Conservation (phyloP, 2,113 vertebrate genomes). For the Naja naja region DNA sequence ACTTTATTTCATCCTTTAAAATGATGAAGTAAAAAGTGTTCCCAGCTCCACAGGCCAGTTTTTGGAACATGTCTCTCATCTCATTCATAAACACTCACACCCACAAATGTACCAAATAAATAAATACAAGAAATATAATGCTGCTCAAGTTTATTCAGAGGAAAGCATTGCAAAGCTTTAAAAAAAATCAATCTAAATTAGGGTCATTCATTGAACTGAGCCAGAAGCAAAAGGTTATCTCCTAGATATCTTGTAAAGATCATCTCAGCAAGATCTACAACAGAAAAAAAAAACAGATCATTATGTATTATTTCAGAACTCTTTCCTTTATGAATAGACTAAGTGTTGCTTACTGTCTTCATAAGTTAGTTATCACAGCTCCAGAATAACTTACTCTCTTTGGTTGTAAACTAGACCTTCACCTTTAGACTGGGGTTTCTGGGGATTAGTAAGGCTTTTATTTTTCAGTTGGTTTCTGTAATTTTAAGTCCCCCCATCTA, state of each 20-base stretch:
- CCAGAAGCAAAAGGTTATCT: background rate
- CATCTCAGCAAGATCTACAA: conserved; percentile 1
- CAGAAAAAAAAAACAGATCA: background rate
- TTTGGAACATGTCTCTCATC: background rate
- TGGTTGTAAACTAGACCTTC: background rate
- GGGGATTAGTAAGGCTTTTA: background rate
- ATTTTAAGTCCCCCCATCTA: background rate
- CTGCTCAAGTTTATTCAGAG: background rate
- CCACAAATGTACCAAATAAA: background rate
- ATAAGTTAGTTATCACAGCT: background rate
- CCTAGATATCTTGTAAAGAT: background rate
- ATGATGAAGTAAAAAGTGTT: background rate
- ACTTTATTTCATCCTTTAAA: background rate
- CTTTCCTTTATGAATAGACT: background rate
- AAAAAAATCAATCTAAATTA: background rate
- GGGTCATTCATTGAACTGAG: background rate
- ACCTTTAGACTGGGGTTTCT: background rate
- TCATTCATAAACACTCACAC: background rate
- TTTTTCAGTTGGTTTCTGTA: background rate
- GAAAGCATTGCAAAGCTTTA: background rate
- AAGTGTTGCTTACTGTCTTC: too few species aligned
- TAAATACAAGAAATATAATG: background rate
- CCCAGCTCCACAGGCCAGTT: background rate
- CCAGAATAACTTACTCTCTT: background rate
- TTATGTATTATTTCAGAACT: background rate